A percentile compares a stretch with the other conserved stretches of the same genome.
phyloP scores from a whole-genome alignment of 2,113 vertebrate species.

The Siniperca knerii region DNA sequence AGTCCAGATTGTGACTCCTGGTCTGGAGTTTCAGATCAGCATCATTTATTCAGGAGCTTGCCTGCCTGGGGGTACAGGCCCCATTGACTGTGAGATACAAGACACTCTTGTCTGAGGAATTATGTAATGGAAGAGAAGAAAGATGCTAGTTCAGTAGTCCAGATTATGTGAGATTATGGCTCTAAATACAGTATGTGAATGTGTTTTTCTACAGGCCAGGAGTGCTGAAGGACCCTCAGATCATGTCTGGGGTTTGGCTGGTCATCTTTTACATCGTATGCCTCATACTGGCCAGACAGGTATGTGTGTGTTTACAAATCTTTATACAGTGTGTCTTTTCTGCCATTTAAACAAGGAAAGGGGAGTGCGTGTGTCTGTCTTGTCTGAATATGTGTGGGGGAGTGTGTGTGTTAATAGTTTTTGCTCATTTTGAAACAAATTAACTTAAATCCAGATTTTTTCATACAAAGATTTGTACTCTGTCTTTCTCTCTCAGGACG shows the following conservation, averaged over 20 bases:
- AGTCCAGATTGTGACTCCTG: slow-evolving; percentile 51
- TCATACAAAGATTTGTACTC: background rate
- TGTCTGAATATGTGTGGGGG: too few relatives aligned
- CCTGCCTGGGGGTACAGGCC: rapidly evolving
- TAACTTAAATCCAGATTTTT: background rate
- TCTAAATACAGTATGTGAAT: slow-evolving; percentile 6
- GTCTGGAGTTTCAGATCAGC: slow-evolving; percentile 56
- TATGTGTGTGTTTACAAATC: slow-evolving; percentile 52
- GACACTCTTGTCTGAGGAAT: slow-evolving; percentile 28
- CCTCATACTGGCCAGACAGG: slow-evolving; percentile 90
- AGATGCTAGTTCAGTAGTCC: background rate
- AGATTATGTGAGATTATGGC: background rate
- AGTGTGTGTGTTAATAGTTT: background rate
- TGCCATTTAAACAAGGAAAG: background rate
- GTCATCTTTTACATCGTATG: slow-evolving; percentile 90
- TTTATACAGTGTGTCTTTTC: background rate
- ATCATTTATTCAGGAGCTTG: slow-evolving; percentile 63
- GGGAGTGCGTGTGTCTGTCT: background rate
- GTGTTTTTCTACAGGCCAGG: slow-evolving; percentile 81
- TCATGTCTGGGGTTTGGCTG: slow-evolving; percentile 90
- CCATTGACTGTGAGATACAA: slow-evolving; percentile 12
- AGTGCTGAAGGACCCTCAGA: slow-evolving; percentile 90
- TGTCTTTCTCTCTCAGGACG: slow-evolving; percentile 81
- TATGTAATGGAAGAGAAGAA: background rate
- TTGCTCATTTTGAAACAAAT: background rate